These are phyloP conservation scores for Neoscelio sp. DNA, from an alignment of 2,888 invertebrate species.

Conservation along the genomic window DNA sequence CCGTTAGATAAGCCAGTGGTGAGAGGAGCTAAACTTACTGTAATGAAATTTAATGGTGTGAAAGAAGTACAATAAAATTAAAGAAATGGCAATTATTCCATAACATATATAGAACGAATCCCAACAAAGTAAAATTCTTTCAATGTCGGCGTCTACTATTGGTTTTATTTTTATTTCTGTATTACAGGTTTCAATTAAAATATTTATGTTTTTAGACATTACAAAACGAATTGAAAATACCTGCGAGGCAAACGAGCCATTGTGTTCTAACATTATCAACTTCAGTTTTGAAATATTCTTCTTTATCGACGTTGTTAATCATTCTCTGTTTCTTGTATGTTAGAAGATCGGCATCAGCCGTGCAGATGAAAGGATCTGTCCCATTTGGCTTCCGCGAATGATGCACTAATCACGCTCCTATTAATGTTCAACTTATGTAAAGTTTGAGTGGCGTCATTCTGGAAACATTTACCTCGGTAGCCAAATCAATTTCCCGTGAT, in stretches of 20 bases:
- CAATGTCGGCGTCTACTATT: too few relatives aligned
- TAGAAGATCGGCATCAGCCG: slow-evolving; percentile 13
- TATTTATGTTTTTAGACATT: background rate
- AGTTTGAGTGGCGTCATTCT: slow-evolving; percentile 24
- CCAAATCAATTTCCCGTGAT: slow-evolving; percentile 27
- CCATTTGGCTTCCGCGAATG: slow-evolving; percentile 34
- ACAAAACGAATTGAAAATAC: slow-evolving; percentile 65
- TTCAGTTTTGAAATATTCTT: slow-evolving; percentile 6
- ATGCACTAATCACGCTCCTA: slow-evolving; percentile 10
- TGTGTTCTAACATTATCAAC: slow-evolving; percentile 72
- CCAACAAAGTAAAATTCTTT: too few relatives aligned
- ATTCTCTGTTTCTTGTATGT: slow-evolving; percentile 6
- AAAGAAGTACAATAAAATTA: background rate
- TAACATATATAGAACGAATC: too few relatives aligned
- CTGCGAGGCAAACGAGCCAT: slow-evolving; percentile 73
- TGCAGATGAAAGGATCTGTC: slow-evolving; percentile 7
- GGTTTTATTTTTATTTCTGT: background rate
- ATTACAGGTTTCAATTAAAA: background rate
- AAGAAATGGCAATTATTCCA: background rate
- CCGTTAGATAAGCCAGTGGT: slow-evolving; percentile 79
- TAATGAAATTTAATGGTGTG: slow-evolving; percentile 3
- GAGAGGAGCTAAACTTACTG: slow-evolving; percentile 76
- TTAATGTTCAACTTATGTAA: slow-evolving; percentile 33
- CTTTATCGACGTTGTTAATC: slow-evolving; percentile 20
- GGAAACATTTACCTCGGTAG: slow-evolving; percentile 25